These are phyloP conservation scores for Mola mola DNA, from an alignment of 2,113 vertebrate species.

Conservation along the genomic window DNA sequence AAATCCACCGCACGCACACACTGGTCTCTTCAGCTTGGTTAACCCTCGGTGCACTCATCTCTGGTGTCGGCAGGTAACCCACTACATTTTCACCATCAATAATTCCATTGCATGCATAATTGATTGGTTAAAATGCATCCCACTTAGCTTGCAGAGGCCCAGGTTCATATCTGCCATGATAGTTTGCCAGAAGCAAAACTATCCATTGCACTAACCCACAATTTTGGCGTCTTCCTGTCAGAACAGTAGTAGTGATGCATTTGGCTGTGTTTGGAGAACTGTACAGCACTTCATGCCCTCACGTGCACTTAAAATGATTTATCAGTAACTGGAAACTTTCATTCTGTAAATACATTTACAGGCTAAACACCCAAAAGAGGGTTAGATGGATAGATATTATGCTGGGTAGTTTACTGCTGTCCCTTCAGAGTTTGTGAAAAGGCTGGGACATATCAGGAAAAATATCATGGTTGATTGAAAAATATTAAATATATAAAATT, in stretches of 20 bases:
- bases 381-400: no score
- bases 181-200: constrained; percentile 70
- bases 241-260: constrained; percentile 21
- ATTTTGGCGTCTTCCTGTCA: constrained; percentile 38
- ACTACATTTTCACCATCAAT: constrained; percentile 76
- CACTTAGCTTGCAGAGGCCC: constrained; percentile 62
- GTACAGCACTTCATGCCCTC: not conserved
- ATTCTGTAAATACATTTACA: no score
- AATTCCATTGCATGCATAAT: constrained; percentile 76
- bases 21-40: constrained; percentile 56
- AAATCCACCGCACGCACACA: constrained; percentile 11
- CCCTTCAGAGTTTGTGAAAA: no score
- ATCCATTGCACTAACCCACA: constrained; percentile 55
- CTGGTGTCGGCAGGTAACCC: constrained; percentile 66
- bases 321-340: no score
- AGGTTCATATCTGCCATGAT: constrained; percentile 67
- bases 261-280: constrained; percentile 17
- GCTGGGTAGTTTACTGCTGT: no score
- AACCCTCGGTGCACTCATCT: constrained; percentile 59
- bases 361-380: no score
- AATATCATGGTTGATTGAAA: no score
- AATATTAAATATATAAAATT: no score
- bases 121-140: constrained; percentile 70
- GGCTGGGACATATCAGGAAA: no score
- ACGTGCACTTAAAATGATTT: not conserved